phyloP scores from a whole-genome alignment of 2,888 invertebrate species.

The Drosophila subsilvestris region DNA sequence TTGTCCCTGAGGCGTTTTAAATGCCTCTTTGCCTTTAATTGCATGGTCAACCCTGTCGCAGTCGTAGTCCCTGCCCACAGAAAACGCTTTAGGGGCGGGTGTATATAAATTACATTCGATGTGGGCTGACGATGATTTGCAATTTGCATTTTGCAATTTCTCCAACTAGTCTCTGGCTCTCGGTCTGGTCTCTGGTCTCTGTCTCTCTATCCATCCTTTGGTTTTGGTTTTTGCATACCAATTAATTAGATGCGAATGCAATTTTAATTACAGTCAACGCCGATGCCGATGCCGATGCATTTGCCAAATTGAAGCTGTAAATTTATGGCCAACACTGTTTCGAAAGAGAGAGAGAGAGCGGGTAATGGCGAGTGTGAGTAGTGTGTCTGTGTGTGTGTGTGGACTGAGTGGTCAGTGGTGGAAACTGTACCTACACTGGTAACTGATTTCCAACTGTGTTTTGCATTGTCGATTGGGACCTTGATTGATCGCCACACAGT shows the following conservation, averaged over 20 bases:
- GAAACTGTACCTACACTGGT: constrained; percentile 42
- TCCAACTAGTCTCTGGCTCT: constrained; percentile 57
- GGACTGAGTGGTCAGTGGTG: not conserved
- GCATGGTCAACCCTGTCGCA: constrained; percentile 40
- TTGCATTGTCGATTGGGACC: constrained; percentile 44
- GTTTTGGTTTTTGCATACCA: constrained; percentile 77
- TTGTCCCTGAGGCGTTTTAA: constrained; percentile 69
- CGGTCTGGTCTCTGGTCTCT: constrained; percentile 15
- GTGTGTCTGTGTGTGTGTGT: not conserved
- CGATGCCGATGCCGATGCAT: constrained; percentile 63
- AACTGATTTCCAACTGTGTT: constrained; percentile 53
- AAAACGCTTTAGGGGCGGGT: constrained; percentile 29
- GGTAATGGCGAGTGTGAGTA: not conserved
- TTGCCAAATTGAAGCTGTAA: constrained; percentile 73
- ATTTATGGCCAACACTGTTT: constrained; percentile 64
- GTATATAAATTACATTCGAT: constrained; percentile 58
- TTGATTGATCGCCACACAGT: constrained; percentile 80
- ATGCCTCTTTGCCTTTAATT: constrained; percentile 67
- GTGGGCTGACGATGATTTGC: constrained; percentile 65
- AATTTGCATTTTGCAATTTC: constrained; percentile 76
- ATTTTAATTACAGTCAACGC: constrained; percentile 80
- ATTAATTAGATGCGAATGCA: constrained; percentile 84
- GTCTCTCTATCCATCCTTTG: constrained; percentile 8
- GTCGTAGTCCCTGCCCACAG: constrained; percentile 1
- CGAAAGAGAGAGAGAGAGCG: constrained; percentile 27